These are phyloP conservation scores for Drosophila serrata DNA, from an alignment of 1,140 invertebrate genomes.

Conservation along the genomic window DNA sequence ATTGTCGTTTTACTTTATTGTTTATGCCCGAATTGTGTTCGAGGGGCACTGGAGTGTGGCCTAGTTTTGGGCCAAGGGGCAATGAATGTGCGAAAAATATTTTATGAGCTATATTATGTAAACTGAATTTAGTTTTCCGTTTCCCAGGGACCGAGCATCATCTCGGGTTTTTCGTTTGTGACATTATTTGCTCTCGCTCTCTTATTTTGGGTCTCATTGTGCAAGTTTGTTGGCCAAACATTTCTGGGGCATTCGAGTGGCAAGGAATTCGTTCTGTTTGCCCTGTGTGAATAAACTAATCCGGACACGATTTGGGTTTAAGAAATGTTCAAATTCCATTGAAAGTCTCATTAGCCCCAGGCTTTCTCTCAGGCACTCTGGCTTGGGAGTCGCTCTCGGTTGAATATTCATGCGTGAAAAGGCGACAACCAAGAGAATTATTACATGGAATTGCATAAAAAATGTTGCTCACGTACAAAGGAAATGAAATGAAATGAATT, in stretches of 20 bases:
- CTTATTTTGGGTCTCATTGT: constrained; percentile 44
- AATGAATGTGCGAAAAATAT: constrained; percentile 71
- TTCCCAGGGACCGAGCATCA: neutral
- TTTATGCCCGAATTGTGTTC: constrained; percentile 76
- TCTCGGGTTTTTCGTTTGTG: constrained; percentile 24
- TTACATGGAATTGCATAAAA: constrained; percentile 70
- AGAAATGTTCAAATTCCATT: constrained; percentile 21
- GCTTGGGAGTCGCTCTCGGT: constrained; percentile 6
- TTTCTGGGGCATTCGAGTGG: constrained; percentile 42
- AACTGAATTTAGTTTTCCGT: constrained; percentile 76
- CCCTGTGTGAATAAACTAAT: constrained; percentile 37
- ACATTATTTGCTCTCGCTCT: constrained; percentile 63
- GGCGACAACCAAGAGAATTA: constrained; percentile 65
- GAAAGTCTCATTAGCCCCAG: constrained; percentile 37
- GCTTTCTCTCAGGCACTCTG: constrained; percentile 1
- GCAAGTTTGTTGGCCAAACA: constrained; percentile 56
- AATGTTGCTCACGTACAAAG: constrained; percentile 80
- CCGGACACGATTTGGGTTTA: constrained; percentile 20
- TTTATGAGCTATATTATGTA: constrained; percentile 82
- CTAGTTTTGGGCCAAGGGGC: constrained; percentile 58
- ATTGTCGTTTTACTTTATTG: constrained; percentile 74
- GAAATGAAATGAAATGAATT: constrained; percentile 84
- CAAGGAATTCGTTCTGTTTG: constrained; percentile 40
- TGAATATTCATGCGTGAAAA: constrained; percentile 71
- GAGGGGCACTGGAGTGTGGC: constrained; percentile 72